Base-by-base conservation (phyloP, 2,113 vertebrate genomes). In the Gila orcuttii region DNA sequence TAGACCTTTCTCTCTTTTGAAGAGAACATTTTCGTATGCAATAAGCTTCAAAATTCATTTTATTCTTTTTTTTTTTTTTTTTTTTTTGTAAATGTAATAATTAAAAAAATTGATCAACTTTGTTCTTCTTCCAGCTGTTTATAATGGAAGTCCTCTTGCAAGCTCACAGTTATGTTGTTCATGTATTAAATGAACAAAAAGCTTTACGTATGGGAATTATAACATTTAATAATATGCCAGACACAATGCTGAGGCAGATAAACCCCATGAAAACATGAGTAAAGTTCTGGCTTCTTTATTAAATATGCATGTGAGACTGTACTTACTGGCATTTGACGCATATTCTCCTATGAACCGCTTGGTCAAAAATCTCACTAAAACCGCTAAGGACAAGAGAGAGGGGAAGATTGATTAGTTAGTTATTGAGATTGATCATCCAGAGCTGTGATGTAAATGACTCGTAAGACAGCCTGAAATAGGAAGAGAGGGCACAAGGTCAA, bases 281-380 rank as follows among this genome's bases (percentile, higher is more conserved):
- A 78, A 57, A 12, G 8, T 78, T 33, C 59, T 66, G 74, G 73
- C 19, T 64, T 4, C 17, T 36, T 73, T 83, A 62, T 77, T 73
- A 86, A 79, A 78, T 66, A 31, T 84, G 23, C 23, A 42, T 33
- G 19, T 82, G 82, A 86, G 84, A 69, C 83, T 90, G 82, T 86
- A 93, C 94, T 94, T 90, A 95, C 94, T 95, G 84, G 91, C 59
- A 50, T 94, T 93, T 0, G 95, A 95, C 21, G 93, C 94, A 21
- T 94, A 95, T 90, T 96, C 95, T 33, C 94, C 93, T 55, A 95
- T 95, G 89, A 95, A 95, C 74, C 94, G 93, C 17, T 92, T 93
- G 82, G 95, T 96, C 89, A 95, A 90, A 89, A 96, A 95, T 79
- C 94, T 91, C 87, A 96, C 94, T 1, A 94, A 89, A 87, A 95